These are phyloP conservation scores for Gallinago paraguaiae DNA, from an alignment of 2,113 vertebrate species.

Conservation along the genomic window DNA sequence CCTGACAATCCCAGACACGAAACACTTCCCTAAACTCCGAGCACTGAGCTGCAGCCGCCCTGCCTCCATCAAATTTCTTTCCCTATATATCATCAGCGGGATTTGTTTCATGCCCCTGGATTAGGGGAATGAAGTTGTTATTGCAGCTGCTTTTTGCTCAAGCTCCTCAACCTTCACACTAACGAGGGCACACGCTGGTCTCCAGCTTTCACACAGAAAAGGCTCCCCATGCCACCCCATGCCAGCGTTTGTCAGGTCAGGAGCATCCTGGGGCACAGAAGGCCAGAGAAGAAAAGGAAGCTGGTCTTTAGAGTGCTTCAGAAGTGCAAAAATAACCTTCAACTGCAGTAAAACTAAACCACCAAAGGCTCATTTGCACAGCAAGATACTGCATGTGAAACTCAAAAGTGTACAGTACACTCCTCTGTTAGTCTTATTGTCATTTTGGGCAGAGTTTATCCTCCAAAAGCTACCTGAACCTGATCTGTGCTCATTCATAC, in stretches of 20 bases:
- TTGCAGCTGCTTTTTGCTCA: slow-evolving; percentile 19
- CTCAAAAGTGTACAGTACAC: rapidly evolving
- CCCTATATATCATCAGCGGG: background rate
- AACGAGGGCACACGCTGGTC: background rate
- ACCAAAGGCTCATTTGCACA: background rate
- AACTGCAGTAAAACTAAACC: background rate
- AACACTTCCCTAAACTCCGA: background rate
- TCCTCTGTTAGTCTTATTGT: background rate
- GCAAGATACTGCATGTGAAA: background rate
- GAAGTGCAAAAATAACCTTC: background rate
- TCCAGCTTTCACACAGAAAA: background rate
- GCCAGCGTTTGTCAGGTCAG: background rate
- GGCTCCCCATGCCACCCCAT: background rate
- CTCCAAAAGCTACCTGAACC: background rate
- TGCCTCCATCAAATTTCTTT: background rate
- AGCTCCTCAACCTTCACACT: background rate
- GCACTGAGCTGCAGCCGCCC: background rate
- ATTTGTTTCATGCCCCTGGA: background rate
- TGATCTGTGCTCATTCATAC: background rate
- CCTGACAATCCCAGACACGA: background rate
- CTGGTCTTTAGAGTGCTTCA: background rate
- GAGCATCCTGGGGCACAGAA: background rate
- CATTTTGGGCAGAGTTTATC: background rate
- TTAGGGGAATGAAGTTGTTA: slow-evolving; percentile 1
- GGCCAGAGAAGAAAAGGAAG: background rate